Evolutionary conservation across 2,797 vertebrate species (phyloP), one percentile per base, ranked within the genome.

Genomic region (Chaetodon trifasciatus): DNA sequence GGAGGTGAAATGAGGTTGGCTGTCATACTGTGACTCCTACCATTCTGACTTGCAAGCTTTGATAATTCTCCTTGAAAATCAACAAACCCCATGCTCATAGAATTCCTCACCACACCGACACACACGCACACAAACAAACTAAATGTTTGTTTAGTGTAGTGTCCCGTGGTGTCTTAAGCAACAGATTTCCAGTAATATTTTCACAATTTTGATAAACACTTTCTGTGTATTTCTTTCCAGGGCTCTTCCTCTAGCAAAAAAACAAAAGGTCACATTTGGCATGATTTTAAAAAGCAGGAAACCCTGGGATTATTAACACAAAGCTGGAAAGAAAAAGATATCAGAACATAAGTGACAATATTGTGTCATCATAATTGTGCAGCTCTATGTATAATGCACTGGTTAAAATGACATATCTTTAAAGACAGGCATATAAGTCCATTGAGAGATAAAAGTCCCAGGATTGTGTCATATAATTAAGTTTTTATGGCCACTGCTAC

Each of bases 31-130:
- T 19, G 57, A 57, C 42, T 63, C 61, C 42, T 74, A 75, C 82
- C 62, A 86, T 71, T 76, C 4, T 35, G 46, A 63, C 58, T 57
- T 2, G 4, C 61, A 75, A 64, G 79, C 82, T 84, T 78, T 82
- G 74, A 78, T 74, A 68, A 53, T 69, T 85, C 75, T 70, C 70
- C 78, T 76, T 78, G 56, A 84, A 78, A 52, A 24, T 73, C 80
- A 79, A 64, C 64, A 55, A 55, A 81, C 40, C 39, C 67, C 75
- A 70, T 40, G 52, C 81, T 75, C 60, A 53, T 44, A 73, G 12
- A 49, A 79, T 65, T 70, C 16, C 44, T 50, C 23, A 35, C 35
- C 40, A 17, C 56, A 10, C 46, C 17, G 46, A 35, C 46, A n/a
- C 64, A 11, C 63, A 60, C 50, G 46, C 32, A 13, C 49, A 12